Percentiles rank a stretch among this genome's conserved stretches.
Conservation (phyloP, 2,888 invertebrate species). For the Agapostemon virescens region DNA sequence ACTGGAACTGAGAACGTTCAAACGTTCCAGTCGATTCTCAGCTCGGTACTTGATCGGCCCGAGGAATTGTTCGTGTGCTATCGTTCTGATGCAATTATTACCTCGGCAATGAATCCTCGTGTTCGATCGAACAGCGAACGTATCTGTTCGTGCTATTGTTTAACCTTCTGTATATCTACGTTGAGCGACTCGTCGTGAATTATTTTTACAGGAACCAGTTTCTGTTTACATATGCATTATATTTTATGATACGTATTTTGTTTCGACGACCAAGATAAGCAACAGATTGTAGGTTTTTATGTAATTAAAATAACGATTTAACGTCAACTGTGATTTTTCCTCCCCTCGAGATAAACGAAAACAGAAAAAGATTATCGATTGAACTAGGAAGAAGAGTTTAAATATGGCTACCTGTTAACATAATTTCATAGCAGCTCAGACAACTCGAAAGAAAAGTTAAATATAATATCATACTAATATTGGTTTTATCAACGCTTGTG, state of each 20-base stretch:
- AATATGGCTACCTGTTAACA: neutral
- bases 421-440: neutral
- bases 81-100: neutral
- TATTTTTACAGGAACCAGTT: too few species aligned
- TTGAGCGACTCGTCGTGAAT: too few species aligned
- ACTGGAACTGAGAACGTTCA: constrained; percentile 18
- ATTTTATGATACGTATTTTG: too few species aligned
- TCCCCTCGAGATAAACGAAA: too few species aligned
- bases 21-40: constrained; percentile 28
- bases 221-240: too few species aligned
- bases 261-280: too few species aligned
- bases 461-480: neutral
- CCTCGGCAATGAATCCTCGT: neutral
- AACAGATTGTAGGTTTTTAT: too few species aligned
- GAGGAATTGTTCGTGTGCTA: neutral
- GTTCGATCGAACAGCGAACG: neutral
- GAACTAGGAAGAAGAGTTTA: too few species aligned
- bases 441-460: neutral
- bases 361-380: too few species aligned
- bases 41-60: constrained; percentile 6
- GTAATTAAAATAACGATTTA: too few species aligned
- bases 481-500: neutral
- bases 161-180: neutral
- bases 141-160: neutral
- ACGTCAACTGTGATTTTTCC: too few species aligned